phyloP scores from a whole-genome alignment of 2,888 invertebrate species.

The Watsonalla cultraria region DNA sequence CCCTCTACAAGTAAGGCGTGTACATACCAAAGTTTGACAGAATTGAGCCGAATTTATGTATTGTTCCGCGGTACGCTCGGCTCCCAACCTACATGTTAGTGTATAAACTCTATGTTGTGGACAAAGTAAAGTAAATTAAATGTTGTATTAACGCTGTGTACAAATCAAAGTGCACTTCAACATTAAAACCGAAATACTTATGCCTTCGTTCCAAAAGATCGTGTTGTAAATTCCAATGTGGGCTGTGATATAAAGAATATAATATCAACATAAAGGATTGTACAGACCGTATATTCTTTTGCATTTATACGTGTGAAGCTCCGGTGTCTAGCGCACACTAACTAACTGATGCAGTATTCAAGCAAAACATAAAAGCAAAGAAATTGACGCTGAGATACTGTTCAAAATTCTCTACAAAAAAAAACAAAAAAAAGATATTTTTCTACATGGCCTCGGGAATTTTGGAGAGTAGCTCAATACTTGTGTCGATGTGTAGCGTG shows the following conservation, averaged over 20 bases:
- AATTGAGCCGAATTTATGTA: slow-evolving; percentile 23
- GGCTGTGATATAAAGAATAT: slow-evolving; percentile 85
- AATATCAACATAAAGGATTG: slow-evolving; percentile 82
- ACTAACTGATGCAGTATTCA: slow-evolving; percentile 6
- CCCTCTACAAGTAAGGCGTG: slow-evolving; percentile 8
- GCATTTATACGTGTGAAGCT: slow-evolving; percentile 53
- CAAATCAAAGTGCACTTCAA: slow-evolving; percentile 78
- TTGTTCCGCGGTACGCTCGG: slow-evolving; percentile 45
- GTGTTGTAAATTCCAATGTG: slow-evolving; percentile 85
- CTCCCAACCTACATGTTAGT: slow-evolving; percentile 57
- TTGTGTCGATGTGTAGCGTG: slow-evolving; percentile 17
- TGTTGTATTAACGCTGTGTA: slow-evolving; percentile 75
- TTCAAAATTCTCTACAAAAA: slow-evolving; percentile 30
- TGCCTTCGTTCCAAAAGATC: slow-evolving; percentile 70
- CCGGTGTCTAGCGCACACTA: slow-evolving; percentile 33
- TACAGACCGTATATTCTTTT: slow-evolving; percentile 82
- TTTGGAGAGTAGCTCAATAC: slow-evolving; percentile 31
- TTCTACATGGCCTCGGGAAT: slow-evolving; percentile 40
- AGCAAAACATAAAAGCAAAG: not conserved
- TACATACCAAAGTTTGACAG: slow-evolving; percentile 10
- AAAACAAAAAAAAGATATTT: slow-evolving; percentile 47
- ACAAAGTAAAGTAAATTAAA: slow-evolving; percentile 48
- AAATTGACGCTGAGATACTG: slow-evolving; percentile 25
- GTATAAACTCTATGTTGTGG: slow-evolving; percentile 64
- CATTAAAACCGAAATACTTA: slow-evolving; percentile 59